Base-by-base conservation (phyloP, 1,140 invertebrate genomes). In the Aphaenogaster floridana region DNA sequence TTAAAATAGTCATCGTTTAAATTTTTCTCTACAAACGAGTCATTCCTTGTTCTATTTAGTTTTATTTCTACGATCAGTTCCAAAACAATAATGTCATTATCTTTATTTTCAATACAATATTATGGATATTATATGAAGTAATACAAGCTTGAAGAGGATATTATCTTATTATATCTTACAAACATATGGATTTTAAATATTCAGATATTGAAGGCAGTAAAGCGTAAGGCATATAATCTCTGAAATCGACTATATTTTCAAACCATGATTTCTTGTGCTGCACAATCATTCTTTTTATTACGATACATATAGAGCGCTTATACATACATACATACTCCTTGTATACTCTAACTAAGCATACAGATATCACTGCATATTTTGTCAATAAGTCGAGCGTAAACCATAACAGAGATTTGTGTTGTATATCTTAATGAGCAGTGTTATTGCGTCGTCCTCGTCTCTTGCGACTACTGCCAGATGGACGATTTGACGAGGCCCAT, bases 401-500 rank as follows among this genome's bases (percentile, higher is more conserved):
- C 52, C 61, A 6, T 63, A 64, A 71, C 39, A 54, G 28, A 36
- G n/a, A 88, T 15, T 45, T 54, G 57, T 77, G 9, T 74, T 28
- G 9, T 48, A 39, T 48, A 21, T 59, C 57, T 89, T 91, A 95
- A 81, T 95, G 94, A 92, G 92, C 87, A 39, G 91, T 42, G 21
- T 95, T 94, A 61, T 95, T 95, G 76, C 94, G 92, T 84, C 94
- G 79, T 7, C 94, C 93, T 5, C 95, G 94, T 77, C 95, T 92
- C 83, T 95, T 95, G 8, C 94, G 93, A 66, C 90, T 92, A 42
- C 92, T 87, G 42, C 92, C 93, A 21, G 93, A 77, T 17, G 94
- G 88, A 81, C 94, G 92, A 86, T 93, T 95, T 5, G 93, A 87
- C 1, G 92, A 89, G 34, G 95, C 96, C 97, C 97, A 98, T 83